A percentile compares a stretch with the other conserved stretches of the same genome.
These are phyloP conservation scores for Mactra quadrangularis DNA, from an alignment of 1,140 invertebrate genomes.

Conservation along the genomic window DNA sequence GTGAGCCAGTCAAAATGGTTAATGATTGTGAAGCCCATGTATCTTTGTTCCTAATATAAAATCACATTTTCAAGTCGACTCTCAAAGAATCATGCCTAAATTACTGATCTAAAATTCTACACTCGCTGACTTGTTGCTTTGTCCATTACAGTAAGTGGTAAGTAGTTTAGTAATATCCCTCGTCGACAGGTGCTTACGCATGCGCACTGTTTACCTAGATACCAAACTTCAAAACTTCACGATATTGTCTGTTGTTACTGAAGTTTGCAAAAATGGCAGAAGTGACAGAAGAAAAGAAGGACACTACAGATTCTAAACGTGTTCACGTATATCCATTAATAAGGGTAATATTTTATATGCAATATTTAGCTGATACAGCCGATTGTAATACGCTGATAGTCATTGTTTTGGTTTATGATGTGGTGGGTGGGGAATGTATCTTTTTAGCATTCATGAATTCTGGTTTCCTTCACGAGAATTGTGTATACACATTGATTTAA, in stretches of 20 bases:
- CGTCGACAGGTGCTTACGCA: slow-evolving; percentile 48
- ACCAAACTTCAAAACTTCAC: slow-evolving; percentile 34
- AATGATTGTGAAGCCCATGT: neutral
- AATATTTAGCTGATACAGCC: neutral
- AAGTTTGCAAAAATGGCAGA: slow-evolving; percentile 60
- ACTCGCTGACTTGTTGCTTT: neutral
- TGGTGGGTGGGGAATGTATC: neutral
- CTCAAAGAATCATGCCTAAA: neutral
- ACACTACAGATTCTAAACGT: slow-evolving; percentile 17
- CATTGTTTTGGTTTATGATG: neutral
- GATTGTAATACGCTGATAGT: neutral
- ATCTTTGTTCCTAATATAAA: neutral
- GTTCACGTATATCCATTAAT: slow-evolving; percentile 70
- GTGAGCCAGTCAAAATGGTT: neutral
- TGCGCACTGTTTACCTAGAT: slow-evolving; percentile 59
- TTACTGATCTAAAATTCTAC: neutral
- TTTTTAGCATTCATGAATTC: neutral
- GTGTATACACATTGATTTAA: neutral
- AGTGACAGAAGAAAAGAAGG: slow-evolving; percentile 68
- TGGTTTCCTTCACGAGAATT: neutral
- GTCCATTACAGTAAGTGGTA: neutral
- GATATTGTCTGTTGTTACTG: neutral
- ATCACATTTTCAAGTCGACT: neutral
- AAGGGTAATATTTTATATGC: slow-evolving; percentile 51
- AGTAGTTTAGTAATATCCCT: too few species aligned